These are phyloP conservation scores for Channa maculata DNA, from an alignment of 2,113 vertebrate genomes.

Conservation along the genomic window DNA sequence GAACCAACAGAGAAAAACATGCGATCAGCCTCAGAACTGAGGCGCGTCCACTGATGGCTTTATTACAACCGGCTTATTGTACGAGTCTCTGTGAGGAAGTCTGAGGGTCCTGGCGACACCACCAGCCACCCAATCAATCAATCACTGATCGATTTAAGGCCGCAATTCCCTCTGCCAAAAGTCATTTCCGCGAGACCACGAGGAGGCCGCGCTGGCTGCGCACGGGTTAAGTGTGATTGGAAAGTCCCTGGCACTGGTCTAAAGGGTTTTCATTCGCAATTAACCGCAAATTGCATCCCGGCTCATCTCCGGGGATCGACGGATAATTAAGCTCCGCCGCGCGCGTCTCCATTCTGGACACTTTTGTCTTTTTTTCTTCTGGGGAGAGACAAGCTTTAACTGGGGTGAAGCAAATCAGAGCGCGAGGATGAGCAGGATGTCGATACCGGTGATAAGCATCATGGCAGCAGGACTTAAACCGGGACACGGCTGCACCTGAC, in stretches of 20 bases:
- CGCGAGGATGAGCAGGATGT: conserved; percentile 42
- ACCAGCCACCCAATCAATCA: conserved; percentile 65
- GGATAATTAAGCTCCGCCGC: conserved; percentile 72
- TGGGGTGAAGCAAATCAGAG: background rate
- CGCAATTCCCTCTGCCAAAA: conserved; percentile 36
- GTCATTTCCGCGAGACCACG: conserved; percentile 63
- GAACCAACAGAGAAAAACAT: too few relatives aligned
- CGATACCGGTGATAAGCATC: conserved; percentile 56
- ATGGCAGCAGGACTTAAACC: conserved; percentile 39
- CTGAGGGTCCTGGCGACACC: conserved; percentile 19
- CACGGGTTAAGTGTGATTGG: conserved; percentile 75
- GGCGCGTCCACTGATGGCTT: conserved; percentile 1
- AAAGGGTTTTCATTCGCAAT: conserved; percentile 76
- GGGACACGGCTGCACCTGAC: conserved; percentile 46
- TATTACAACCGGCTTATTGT: conserved; percentile 31
- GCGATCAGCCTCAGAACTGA: too few relatives aligned
- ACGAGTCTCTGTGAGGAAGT: background rate
- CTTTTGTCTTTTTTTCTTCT: conserved; percentile 18
- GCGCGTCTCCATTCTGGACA: conserved; percentile 31
- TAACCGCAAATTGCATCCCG: conserved; percentile 79
- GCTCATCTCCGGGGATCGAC: conserved; percentile 74
- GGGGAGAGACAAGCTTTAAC: background rate
- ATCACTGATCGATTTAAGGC: conserved; percentile 70
- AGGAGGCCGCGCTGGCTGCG: conserved; percentile 50
- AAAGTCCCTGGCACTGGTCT: conserved; percentile 36